Base-by-base conservation (phyloP, 2,797 vertebrate species). In the Myotis findleyi region DNA sequence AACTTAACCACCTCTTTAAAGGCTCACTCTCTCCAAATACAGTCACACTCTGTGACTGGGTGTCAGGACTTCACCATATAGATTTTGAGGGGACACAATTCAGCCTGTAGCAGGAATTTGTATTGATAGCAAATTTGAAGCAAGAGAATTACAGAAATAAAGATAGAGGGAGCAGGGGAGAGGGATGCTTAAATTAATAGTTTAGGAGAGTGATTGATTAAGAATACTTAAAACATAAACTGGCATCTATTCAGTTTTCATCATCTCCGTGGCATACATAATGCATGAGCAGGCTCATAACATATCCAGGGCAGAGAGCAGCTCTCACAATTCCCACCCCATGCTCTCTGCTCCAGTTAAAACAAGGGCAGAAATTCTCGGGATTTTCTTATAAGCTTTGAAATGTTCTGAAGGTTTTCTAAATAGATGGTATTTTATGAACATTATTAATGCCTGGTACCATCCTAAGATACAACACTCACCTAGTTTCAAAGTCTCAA, bases 131-230 rank as follows among this genome's bases (percentile, higher is more conserved):
- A 81, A 82, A 77, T 66, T 21, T 53, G 20, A 92, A 89, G 64
- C 5, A 27, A 76, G 33, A 92, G 23, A 72, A 72, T 82, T 64
- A 71, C 1, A 44, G n/a, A 49, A 80, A 84, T 23, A 79, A 87
- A 11, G 4, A 57, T 12, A 49, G 1, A 36, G 23, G n/a, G 0
- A 9, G 27, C 7, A 25, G 6, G 25, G n/a, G 16, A 23, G 8
- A 41, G 7, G 44, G 17, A 83, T 18, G 3, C 6, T 55, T 36
- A 38, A 44, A 85, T 55, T 30, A 73, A 41, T 76, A 62, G 11
- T 36, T 92, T 82, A 68, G 30, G 91, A 72, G 5, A 68, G n/a
- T 83, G n/a, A 89, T 21, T 89, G 38, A 80, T 53, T 87, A 69
- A 47, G 14, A 3, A 55, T 41, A 57, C 9, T 55, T 68, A 75